A percentile compares a stretch with the other conserved stretches of the same genome.
These are phyloP conservation scores for Neostethus bicornis DNA, from an alignment of 2,797 vertebrate species.

Conservation along the genomic window DNA sequence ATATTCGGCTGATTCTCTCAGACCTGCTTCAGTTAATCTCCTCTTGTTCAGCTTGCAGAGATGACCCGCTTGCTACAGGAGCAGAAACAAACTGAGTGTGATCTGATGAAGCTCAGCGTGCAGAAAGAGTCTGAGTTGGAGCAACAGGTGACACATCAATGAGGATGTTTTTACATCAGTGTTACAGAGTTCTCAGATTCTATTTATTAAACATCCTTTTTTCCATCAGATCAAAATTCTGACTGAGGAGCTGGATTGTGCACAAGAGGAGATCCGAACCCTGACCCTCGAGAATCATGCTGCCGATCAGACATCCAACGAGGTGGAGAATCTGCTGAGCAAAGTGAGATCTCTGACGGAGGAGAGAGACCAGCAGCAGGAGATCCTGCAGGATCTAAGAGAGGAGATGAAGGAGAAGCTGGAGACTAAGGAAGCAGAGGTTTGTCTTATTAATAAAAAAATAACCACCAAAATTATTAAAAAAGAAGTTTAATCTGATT, in stretches of 20 bases:
- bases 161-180: background rate
- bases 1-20: background rate
- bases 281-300: background rate
- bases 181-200: background rate
- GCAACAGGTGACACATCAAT: constrained; percentile 17
- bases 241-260: background rate
- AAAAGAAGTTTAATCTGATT: too few species aligned
- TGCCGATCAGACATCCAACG: background rate
- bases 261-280: background rate
- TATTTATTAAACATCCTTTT: fast-evolving
- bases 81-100: constrained; percentile 14
- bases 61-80: constrained; percentile 9
- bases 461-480: too few species aligned
- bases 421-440: constrained; percentile 41
- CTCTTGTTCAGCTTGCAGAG: constrained; percentile 16
- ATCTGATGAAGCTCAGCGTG: constrained; percentile 10
- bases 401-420: constrained; percentile 71
- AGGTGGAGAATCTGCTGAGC: constrained; percentile 43
- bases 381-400: constrained; percentile 58
- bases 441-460: too few species aligned
- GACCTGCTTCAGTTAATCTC: background rate
- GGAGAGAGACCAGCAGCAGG: constrained; percentile 78
- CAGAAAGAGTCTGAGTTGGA: constrained; percentile 16
- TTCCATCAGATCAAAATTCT: constrained; percentile 23
- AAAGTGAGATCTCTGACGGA: constrained; percentile 63